Conservation (phyloP, 1,140 invertebrate genomes). For the Heliconius melpomene region DNA sequence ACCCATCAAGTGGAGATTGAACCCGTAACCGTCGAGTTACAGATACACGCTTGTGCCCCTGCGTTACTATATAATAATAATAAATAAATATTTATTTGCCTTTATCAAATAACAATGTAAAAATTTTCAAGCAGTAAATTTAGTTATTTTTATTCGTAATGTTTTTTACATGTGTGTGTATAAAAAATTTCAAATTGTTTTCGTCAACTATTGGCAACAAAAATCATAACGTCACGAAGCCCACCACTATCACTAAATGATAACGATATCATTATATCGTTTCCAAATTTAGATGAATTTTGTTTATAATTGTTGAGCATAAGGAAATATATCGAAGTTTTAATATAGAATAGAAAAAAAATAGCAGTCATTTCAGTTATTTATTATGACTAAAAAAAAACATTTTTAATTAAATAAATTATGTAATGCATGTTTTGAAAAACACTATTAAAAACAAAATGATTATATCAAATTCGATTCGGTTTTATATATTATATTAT, state of each 20-base stretch:
- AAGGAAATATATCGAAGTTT: background rate
- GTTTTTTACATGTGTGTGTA: too few relatives aligned
- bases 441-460: background rate
- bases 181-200: background rate
- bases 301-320: background rate
- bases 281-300: conserved; percentile 1
- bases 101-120: too few relatives aligned
- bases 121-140: background rate
- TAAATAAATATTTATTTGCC: too few relatives aligned
- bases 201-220: background rate
- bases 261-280: background rate
- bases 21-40: too few relatives aligned
- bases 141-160: background rate
- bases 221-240: background rate
- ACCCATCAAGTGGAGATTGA: too few relatives aligned
- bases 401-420: too few relatives aligned
- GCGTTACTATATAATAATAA: too few relatives aligned
- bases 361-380: background rate
- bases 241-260: background rate
- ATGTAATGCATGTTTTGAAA: too few relatives aligned
- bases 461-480: background rate
- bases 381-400: too few relatives aligned
- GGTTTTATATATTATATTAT: background rate
- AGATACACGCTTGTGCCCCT: too few relatives aligned
- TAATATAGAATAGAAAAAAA: background rate